These are phyloP conservation scores for Sarcoramphus papa DNA, from an alignment of 2,797 vertebrate genomes.

Conservation along the genomic window DNA sequence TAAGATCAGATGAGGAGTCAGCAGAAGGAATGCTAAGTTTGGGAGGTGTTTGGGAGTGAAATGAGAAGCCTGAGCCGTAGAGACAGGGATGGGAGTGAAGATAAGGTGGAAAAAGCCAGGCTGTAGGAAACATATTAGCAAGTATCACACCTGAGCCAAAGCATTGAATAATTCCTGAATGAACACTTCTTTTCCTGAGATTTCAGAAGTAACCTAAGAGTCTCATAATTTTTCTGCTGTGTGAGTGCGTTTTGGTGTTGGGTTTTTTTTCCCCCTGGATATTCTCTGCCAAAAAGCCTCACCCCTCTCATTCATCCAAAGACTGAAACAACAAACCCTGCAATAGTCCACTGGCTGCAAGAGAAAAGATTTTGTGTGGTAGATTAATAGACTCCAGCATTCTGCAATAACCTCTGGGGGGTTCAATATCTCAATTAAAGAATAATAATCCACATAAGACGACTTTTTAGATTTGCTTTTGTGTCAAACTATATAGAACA, in stretches of 20 bases:
- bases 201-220: neutral
- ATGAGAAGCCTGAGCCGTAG: neutral
- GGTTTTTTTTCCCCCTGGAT: rapidly evolving
- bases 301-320: neutral
- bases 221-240: neutral
- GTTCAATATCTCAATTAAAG: neutral
- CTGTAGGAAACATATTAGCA: neutral
- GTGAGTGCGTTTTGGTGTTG: neutral
- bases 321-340: neutral
- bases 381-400: neutral
- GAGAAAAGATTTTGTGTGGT: neutral
- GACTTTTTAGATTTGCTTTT: neutral
- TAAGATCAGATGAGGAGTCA: neutral
- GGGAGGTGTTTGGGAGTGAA: neutral
- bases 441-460: neutral
- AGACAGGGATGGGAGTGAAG: neutral
- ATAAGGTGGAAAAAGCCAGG: neutral
- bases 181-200: neutral
- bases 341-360: neutral
- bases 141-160: neutral
- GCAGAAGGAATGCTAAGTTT: neutral
- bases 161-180: neutral
- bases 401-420: neutral
- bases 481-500: neutral
- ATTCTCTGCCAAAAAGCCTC: neutral